Conservation (phyloP, 2,113 vertebrate species). For the Pomatorhinus ruficollis region DNA sequence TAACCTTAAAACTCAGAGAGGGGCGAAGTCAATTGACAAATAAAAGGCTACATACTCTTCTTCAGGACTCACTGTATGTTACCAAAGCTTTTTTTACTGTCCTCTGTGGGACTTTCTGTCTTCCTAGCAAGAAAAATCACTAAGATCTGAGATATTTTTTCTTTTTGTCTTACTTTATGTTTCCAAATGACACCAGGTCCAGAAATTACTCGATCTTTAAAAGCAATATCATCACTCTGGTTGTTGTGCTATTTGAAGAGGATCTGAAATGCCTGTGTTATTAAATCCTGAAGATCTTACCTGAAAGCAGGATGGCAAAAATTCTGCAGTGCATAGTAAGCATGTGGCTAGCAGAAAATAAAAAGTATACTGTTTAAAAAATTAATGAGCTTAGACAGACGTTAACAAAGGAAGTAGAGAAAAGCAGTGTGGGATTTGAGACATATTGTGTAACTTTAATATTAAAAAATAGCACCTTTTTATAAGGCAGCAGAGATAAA, state of each 20-base stretch:
- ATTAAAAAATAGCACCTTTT: not conserved
- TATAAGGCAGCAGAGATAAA: not conserved
- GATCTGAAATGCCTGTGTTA: not conserved
- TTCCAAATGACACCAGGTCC: not conserved
- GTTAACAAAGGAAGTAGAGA: not conserved
- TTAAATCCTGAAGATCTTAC: constrained; percentile 23
- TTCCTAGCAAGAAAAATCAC: not conserved
- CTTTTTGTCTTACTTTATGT: not conserved
- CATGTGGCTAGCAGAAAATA: not conserved
- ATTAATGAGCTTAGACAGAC: not conserved
- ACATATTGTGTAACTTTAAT: not conserved
- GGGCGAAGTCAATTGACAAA: not conserved
- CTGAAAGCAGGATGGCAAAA: not conserved
- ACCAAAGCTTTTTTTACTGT: not conserved
- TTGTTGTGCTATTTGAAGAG: not conserved
- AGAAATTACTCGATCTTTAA: not conserved
- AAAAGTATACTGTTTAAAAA: not conserved
- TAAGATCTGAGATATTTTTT: not conserved
- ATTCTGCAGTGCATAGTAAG: not conserved
- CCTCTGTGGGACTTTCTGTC: not conserved
- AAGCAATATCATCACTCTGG: not conserved
- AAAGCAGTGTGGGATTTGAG: not conserved
- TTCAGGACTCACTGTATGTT: not conserved
- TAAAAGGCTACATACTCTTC: not conserved
- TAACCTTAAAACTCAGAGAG: not conserved